Percentiles rank a stretch among this genome's conserved stretches.
phyloP scores from a whole-genome alignment of 2,797 vertebrate genomes.

The Acanthopagrus latus region DNA sequence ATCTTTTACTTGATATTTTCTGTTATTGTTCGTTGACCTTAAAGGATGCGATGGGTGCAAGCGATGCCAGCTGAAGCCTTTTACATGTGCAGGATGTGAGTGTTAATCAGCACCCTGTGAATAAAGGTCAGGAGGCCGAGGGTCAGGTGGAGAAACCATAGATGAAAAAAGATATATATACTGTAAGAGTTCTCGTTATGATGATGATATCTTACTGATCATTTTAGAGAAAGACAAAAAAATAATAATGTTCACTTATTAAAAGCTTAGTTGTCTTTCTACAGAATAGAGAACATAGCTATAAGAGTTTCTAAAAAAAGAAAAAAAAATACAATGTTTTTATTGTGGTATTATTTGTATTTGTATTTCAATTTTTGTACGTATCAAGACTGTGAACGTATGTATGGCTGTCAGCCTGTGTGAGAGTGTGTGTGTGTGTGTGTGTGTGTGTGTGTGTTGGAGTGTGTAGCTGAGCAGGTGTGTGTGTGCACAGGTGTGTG shows the following conservation, averaged over 20 bases:
- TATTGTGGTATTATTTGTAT: constrained; percentile 85
- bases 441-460: constrained; percentile 35
- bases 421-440: constrained; percentile 35
- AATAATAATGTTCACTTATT: constrained; percentile 72
- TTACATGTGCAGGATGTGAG: constrained; percentile 59
- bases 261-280: constrained; percentile 83
- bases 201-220: constrained; percentile 74
- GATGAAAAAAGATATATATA: constrained; percentile 70
- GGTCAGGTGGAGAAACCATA: constrained; percentile 53
- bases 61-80: constrained; percentile 64
- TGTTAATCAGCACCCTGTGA: constrained; percentile 59
- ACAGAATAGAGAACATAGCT: constrained; percentile 82
- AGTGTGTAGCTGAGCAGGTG: constrained; percentile 33
- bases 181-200: constrained; percentile 71
- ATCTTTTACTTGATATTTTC: constrained; percentile 44
- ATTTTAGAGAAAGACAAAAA: constrained; percentile 81
- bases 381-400: constrained; percentile 80
- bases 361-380: constrained; percentile 84
- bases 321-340: constrained; percentile 77
- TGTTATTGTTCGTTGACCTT: constrained; percentile 30
- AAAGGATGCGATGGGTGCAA: constrained; percentile 29
- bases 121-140: constrained; percentile 63
- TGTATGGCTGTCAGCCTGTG: constrained; percentile 56
- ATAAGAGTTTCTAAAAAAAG: constrained; percentile 80
- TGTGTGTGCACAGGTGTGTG: constrained; percentile 60